These are phyloP conservation scores for Tetragonula clypearis DNA, from an alignment of 1,140 invertebrate genomes.

Conservation along the genomic window DNA sequence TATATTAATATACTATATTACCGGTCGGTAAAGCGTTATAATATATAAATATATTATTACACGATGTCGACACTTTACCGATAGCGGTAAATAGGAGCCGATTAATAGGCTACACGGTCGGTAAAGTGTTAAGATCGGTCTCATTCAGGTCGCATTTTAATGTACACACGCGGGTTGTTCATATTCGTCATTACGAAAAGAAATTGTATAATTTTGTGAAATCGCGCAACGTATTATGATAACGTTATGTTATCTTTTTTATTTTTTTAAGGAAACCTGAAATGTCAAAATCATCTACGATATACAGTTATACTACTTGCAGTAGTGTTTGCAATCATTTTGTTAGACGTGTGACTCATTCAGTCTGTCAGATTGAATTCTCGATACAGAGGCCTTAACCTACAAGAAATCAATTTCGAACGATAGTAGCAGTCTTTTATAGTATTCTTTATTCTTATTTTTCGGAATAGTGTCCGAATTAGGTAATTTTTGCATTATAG, in stretches of 20 bases:
- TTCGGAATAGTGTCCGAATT: not conserved
- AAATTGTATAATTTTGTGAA: not conserved
- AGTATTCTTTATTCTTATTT: not conserved
- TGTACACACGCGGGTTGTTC: not conserved
- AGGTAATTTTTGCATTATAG: not conserved
- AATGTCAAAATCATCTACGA: slow-evolving; percentile 1
- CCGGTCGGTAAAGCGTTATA: too few relatives aligned
- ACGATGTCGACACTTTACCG: too few relatives aligned
- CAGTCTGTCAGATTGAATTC: not conserved
- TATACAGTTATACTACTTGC: not conserved
- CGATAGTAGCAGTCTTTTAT: not conserved
- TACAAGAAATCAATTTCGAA: not conserved
- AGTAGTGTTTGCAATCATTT: not conserved
- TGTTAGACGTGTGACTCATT: slow-evolving; percentile 24
- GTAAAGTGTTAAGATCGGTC: not conserved
- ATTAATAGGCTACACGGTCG: too few relatives aligned
- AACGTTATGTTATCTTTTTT: not conserved
- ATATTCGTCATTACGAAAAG: not conserved
- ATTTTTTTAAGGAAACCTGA: not conserved
- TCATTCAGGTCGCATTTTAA: not conserved
- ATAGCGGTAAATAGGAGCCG: too few relatives aligned
- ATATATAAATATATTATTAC: too few relatives aligned
- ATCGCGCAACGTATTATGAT: not conserved
- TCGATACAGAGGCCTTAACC: not conserved
- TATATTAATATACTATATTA: too few relatives aligned